phyloP scores from a whole-genome alignment of 2,888 invertebrate species.

The Pterostichus madidus region DNA sequence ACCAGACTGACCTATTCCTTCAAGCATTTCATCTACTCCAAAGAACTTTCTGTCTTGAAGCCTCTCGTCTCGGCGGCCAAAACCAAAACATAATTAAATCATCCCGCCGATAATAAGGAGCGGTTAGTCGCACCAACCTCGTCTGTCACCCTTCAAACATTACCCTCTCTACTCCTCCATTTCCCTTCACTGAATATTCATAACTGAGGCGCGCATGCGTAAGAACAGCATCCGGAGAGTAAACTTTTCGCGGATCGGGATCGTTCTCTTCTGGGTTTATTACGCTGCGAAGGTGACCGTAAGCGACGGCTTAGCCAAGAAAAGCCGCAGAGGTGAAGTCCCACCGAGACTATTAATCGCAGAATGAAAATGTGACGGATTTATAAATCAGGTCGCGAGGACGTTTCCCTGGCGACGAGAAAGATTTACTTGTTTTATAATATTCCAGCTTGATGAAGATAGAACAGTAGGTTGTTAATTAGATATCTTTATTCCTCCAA shows the following conservation, averaged over 20 bases:
- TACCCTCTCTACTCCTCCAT: not conserved
- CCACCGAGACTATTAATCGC: slow-evolving; percentile 17
- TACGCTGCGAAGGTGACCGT: not conserved
- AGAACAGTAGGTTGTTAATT: too few relatives aligned
- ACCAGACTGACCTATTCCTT: not conserved
- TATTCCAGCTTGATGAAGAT: too few relatives aligned
- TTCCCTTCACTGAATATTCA: not conserved
- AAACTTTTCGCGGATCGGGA: not conserved
- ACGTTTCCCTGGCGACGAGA: too few relatives aligned
- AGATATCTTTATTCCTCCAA: too few relatives aligned
- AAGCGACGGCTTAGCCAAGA: too few relatives aligned
- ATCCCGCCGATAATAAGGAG: slow-evolving; percentile 18
- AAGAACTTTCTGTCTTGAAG: not conserved
- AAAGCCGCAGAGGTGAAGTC: slow-evolving; percentile 12
- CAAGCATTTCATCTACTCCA: not conserved
- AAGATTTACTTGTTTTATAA: too few relatives aligned
- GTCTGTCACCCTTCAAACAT: not conserved
- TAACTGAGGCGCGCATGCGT: too few relatives aligned
- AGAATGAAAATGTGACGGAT: slow-evolving; percentile 20
- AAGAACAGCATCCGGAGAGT: too few relatives aligned
- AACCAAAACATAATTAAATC: slow-evolving; percentile 15
- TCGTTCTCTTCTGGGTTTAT: not conserved
- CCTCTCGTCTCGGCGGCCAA: not conserved
- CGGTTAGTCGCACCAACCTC: slow-evolving; percentile 2
- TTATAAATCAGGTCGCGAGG: not conserved